These are phyloP conservation scores for Cheilosia pagana DNA, from an alignment of 2,888 invertebrate genomes.

Conservation along the genomic window DNA sequence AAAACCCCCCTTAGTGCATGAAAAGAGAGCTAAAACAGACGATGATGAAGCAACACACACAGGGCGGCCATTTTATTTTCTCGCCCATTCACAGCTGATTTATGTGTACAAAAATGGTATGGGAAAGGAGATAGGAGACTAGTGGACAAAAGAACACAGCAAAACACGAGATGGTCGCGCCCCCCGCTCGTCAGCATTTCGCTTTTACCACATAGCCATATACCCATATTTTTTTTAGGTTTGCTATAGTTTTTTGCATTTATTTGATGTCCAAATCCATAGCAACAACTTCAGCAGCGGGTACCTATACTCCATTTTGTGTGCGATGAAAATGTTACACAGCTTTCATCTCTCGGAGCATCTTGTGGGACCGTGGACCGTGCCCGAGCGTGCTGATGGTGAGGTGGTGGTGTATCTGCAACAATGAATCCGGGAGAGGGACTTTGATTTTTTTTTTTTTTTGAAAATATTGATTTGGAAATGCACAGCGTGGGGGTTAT, in stretches of 20 bases:
- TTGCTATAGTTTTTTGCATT: slow-evolving; percentile 42
- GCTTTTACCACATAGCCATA: slow-evolving; percentile 3
- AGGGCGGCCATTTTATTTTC: slow-evolving; percentile 70
- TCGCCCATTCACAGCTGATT: slow-evolving; percentile 72
- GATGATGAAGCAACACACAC: slow-evolving; percentile 57
- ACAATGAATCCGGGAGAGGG: slow-evolving; percentile 44
- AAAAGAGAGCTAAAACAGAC: slow-evolving; percentile 32
- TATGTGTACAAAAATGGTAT: slow-evolving; percentile 54
- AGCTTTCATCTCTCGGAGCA: slow-evolving; percentile 41
- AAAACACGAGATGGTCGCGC: slow-evolving; percentile 43
- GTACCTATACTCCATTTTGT: slow-evolving; percentile 62
- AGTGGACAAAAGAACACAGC: slow-evolving; percentile 25
- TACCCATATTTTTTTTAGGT: slow-evolving; percentile 25
- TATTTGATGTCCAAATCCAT: slow-evolving; percentile 18
- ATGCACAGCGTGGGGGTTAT: slow-evolving; percentile 64
- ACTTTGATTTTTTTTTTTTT: slow-evolving; percentile 15
- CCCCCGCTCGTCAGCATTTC: slow-evolving; percentile 32
- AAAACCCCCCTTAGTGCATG: slow-evolving; percentile 13
- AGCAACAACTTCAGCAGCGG: slow-evolving; percentile 24
- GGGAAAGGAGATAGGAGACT: slow-evolving; percentile 7
- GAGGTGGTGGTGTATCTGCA: slow-evolving; percentile 28
- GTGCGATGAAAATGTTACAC: slow-evolving; percentile 20
- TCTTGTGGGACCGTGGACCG: neutral
- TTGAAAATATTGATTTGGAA: slow-evolving; percentile 62
- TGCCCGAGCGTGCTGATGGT: neutral